Evolutionary conservation across 2,113 vertebrate species (phyloP).

Genomic region (Onychostruthus taczanowskii): DNA sequence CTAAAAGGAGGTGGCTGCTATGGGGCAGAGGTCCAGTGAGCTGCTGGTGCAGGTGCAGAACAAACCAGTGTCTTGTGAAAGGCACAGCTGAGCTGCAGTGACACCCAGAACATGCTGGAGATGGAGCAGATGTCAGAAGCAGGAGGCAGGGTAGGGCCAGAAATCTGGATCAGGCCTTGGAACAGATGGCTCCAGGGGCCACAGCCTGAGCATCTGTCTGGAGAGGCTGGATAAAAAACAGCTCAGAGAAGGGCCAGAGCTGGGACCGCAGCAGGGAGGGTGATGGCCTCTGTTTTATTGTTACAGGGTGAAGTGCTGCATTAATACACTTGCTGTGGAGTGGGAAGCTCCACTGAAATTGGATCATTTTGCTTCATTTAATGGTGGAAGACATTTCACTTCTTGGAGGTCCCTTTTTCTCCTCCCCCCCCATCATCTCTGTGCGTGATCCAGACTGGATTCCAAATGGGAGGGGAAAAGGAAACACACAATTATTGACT

Average conservation of each 20-base stretch:
- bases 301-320: background rate
- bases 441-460: background rate
- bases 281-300: background rate
- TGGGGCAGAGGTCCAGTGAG: background rate
- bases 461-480: background rate
- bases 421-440: background rate
- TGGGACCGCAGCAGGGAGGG: background rate
- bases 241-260: background rate
- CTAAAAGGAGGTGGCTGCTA: background rate
- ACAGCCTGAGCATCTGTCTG: background rate
- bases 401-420: background rate
- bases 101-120: background rate
- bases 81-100: background rate
- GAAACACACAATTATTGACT: slow-evolving; percentile 19
- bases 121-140: background rate
- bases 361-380: background rate
- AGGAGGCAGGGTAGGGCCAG: background rate
- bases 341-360: no score
- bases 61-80: background rate
- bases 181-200: background rate
- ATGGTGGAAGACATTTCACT: background rate
- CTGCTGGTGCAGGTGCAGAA: background rate
- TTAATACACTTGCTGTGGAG: background rate
- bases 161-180: background rate
- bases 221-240: background rate